These are phyloP conservation scores for Plagodis pulveraria DNA, from an alignment of 2,888 invertebrate species.

Conservation along the genomic window DNA sequence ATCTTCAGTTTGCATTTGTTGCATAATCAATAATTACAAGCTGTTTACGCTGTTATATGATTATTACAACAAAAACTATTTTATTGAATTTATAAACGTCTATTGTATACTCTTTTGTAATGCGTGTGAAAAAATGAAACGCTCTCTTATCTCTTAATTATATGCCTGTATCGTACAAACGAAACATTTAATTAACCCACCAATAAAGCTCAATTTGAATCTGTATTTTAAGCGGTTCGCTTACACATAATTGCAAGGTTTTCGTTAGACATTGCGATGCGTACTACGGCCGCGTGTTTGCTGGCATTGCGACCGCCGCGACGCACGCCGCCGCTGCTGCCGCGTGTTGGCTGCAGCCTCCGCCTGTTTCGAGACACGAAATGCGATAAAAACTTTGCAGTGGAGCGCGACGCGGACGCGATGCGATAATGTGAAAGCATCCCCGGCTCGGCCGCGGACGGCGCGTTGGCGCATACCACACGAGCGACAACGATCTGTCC, in stretches of 20 bases:
- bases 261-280: conserved; percentile 5
- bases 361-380: background rate
- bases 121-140: no score
- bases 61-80: no score
- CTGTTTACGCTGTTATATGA: no score
- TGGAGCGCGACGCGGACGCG: conserved; percentile 5
- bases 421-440: conserved; percentile 31
- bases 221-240: background rate
- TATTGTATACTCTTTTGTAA: no score
- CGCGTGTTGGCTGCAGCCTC: background rate
- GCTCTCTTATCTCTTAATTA: no score
- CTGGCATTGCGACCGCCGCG: background rate
- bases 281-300: conserved; percentile 7
- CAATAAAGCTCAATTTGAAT: conserved; percentile 12
- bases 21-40: background rate
- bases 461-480: conserved; percentile 10
- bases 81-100: no score
- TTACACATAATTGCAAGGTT: background rate
- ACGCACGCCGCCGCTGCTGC: background rate
- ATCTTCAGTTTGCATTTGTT: background rate
- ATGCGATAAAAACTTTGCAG: conserved; percentile 14
- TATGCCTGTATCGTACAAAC: no score
- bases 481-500: conserved; percentile 1
- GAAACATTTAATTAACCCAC: no score
- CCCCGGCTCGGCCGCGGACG: conserved; percentile 9